Percentiles rank a stretch among this genome's conserved stretches.
Evolutionary conservation across 2,113 vertebrate genomes (phyloP).

Genomic region (Mystacornis crossleyi): DNA sequence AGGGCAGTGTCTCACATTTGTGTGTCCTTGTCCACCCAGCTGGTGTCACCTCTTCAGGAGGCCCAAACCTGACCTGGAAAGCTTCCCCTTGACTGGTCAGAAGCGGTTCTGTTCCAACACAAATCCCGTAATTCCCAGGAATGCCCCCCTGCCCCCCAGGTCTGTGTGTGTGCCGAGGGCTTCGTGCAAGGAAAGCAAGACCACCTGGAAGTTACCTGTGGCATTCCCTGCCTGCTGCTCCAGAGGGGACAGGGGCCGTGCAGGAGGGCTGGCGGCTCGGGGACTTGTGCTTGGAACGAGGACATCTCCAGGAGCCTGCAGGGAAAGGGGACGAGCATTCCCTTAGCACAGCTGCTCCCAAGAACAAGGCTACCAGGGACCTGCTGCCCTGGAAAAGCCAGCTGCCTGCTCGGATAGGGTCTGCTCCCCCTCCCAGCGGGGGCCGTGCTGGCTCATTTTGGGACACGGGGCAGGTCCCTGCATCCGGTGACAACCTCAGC

Average conservation of each 20-base stretch:
- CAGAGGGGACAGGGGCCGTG: neutral
- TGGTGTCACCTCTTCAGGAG: neutral
- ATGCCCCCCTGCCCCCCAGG: rapidly evolving
- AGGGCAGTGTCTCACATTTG: neutral
- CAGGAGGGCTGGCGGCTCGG: neutral
- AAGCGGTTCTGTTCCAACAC: neutral
- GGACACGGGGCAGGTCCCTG: rapidly evolving
- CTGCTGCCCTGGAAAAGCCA: neutral
- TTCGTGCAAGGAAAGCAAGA: neutral
- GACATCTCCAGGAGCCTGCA: neutral
- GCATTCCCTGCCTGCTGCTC: neutral
- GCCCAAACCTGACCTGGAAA: neutral
- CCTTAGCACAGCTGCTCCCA: neutral
- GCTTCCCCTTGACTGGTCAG: neutral
- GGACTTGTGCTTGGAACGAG: neutral
- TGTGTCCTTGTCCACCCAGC: neutral
- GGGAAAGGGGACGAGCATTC: neutral
- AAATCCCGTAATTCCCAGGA: neutral
- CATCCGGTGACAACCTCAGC: neutral
- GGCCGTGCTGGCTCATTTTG: neutral
- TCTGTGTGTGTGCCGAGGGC: neutral
- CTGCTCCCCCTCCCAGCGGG: neutral
- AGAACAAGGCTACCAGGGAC: neutral
- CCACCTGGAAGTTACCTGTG: neutral
- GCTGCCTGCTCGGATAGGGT: neutral